Evolutionary conservation across 2,797 vertebrate genomes (phyloP).

Genomic region (Trachops cirrhosus): DNA sequence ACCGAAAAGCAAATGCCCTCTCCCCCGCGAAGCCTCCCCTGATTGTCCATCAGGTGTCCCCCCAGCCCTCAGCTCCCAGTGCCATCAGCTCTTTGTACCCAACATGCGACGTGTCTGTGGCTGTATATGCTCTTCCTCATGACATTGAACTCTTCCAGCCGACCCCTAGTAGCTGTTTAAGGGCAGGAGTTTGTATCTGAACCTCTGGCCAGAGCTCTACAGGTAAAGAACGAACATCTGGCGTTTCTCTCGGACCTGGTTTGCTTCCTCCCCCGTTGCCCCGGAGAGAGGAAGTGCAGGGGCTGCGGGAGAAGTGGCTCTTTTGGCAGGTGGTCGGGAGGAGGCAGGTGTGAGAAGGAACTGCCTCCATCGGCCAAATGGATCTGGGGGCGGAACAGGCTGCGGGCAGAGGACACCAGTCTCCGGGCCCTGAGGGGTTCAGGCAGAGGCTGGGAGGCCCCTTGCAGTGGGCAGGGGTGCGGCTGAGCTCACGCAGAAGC

Average conservation of each 20-base stretch:
- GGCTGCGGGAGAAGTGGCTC: neutral
- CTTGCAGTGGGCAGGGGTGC: neutral
- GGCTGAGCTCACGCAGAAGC: neutral
- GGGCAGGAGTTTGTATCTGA: neutral
- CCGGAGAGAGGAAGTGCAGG: neutral
- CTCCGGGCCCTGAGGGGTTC: neutral
- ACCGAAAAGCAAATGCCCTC: neutral
- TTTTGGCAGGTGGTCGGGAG: neutral
- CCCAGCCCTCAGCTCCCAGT: neutral
- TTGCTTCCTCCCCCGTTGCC: neutral
- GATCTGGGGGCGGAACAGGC: accelerated
- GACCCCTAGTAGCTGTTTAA: neutral
- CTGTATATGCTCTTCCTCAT: neutral
- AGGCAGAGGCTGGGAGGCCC: neutral
- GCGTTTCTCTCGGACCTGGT: neutral
- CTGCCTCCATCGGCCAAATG: neutral
- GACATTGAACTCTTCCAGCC: neutral
- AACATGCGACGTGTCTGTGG: neutral
- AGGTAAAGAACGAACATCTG: neutral
- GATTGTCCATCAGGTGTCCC: neutral
- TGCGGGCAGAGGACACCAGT: neutral
- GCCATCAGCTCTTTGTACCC: neutral
- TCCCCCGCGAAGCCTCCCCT: neutral
- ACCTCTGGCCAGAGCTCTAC: neutral
- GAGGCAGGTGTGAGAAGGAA: neutral